Evolutionary conservation across 2,888 invertebrate genomes (phyloP).

Genomic region (Noctua pronuba): DNA sequence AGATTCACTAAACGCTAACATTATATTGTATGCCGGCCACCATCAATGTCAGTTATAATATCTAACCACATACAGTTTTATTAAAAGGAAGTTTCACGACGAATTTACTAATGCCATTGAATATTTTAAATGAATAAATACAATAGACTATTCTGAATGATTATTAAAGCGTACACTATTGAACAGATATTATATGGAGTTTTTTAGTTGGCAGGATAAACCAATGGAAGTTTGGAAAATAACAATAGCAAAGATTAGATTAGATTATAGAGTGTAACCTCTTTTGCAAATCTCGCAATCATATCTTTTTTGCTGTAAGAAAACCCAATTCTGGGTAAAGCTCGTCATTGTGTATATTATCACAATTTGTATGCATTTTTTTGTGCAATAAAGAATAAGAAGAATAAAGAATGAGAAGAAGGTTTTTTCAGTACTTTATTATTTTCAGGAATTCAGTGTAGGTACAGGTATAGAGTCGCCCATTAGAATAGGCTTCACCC

Average conservation of each 20-base stretch:
- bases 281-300: no score
- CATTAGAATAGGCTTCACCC: neutral
- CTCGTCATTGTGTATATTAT: no score
- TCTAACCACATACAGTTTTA: constrained; percentile 59
- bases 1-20: constrained; percentile 90
- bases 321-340: no score
- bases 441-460: neutral
- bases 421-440: neutral
- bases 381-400: no score
- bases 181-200: constrained; percentile 54
- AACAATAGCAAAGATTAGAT: no score
- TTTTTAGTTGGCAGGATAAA: constrained; percentile 28
- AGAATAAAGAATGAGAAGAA: no score
- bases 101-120: constrained; percentile 58
- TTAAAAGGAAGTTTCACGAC: constrained; percentile 56
- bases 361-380: no score
- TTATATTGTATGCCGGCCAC: constrained; percentile 74
- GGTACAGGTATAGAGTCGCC: neutral
- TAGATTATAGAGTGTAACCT: no score
- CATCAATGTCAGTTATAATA: constrained; percentile 57
- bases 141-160: constrained; percentile 36
- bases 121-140: constrained; percentile 46
- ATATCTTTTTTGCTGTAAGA: no score
- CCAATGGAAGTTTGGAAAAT: neutral
- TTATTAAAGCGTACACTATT: constrained; percentile 43